Percentiles rank a stretch among this genome's conserved stretches.
Evolutionary conservation across 2,113 vertebrate species (phyloP).

Genomic region (Osmerus mordax): DNA sequence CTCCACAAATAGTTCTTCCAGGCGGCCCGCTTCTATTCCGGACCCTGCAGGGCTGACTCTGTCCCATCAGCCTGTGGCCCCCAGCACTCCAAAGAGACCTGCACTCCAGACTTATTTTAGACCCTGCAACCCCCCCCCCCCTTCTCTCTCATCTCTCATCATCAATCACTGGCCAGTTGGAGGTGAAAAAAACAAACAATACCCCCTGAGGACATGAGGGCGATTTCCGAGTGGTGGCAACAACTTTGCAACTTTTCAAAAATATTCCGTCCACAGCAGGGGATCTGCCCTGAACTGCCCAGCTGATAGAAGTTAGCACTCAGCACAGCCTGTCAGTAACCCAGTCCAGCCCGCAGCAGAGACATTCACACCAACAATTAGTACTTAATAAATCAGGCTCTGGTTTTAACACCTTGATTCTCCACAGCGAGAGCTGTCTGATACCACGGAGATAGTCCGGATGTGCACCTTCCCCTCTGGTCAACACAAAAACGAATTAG

Average conservation of each 20-base stretch:
- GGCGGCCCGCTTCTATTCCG: constrained; percentile 65
- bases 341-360: constrained; percentile 56
- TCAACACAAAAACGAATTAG: neutral
- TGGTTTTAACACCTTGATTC: constrained; percentile 70
- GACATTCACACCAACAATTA: constrained; percentile 78
- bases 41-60: constrained; percentile 66
- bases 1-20: constrained; percentile 75
- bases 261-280: constrained; percentile 64
- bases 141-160: constrained; percentile 29
- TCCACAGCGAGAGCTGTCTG: constrained; percentile 31
- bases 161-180: constrained; percentile 74
- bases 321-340: constrained; percentile 73
- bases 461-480: neutral
- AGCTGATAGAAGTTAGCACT: constrained; percentile 78
- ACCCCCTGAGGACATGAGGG: constrained; percentile 55
- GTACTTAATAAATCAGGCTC: constrained; percentile 73
- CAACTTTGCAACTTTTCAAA: constrained; percentile 71
- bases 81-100: constrained; percentile 55
- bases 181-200: constrained; percentile 68
- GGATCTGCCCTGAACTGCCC: constrained; percentile 57
- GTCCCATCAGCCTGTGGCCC: constrained; percentile 54
- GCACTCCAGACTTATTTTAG: constrained; percentile 71
- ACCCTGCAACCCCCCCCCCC: constrained; percentile 11
- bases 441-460: constrained; percentile 16
- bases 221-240: constrained; percentile 69